A percentile compares a stretch with the other conserved stretches of the same genome.
phyloP scores from a whole-genome alignment of 2,888 invertebrate genomes.

The Nomada lathburiana region DNA sequence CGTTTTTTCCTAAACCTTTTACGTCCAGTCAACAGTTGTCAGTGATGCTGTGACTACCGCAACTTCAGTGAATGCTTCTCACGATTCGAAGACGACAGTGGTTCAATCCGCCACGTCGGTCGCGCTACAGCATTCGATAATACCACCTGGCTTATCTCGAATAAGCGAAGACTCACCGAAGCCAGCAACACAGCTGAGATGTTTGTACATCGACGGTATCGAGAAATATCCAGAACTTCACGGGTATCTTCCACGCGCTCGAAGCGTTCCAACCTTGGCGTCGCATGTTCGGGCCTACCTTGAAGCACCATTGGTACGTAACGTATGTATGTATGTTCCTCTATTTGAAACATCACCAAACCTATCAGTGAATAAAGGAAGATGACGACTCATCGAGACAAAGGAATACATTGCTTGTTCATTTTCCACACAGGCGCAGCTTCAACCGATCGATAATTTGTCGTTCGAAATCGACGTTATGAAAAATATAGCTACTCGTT shows the following conservation, averaged over 20 bases:
- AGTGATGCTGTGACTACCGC: slow-evolving; percentile 73
- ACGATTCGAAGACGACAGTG: slow-evolving; percentile 73
- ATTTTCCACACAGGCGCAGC: slow-evolving; percentile 58
- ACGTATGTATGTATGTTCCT: slow-evolving; percentile 21
- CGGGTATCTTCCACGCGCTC: slow-evolving; percentile 89
- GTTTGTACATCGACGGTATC: slow-evolving; percentile 92
- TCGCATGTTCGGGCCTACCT: slow-evolving; percentile 87
- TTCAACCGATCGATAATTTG: slow-evolving; percentile 94
- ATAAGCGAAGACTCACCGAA: slow-evolving; percentile 86
- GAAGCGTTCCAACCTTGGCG: slow-evolving; percentile 90
- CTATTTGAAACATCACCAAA: too few species aligned
- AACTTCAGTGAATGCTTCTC: slow-evolving; percentile 61
- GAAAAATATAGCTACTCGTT: slow-evolving; percentile 90
- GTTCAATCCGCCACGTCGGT: slow-evolving; percentile 69
- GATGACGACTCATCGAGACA: too few species aligned
- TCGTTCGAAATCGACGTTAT: slow-evolving; percentile 93
- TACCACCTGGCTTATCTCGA: slow-evolving; percentile 80
- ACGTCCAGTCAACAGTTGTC: slow-evolving; percentile 74
- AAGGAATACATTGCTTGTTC: background rate
- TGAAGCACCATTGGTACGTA: slow-evolving; percentile 89
- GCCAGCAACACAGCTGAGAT: slow-evolving; percentile 83
- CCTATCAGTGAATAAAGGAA: too few species aligned
- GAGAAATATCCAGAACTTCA: slow-evolving; percentile 91
- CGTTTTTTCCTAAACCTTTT: slow-evolving; percentile 23
- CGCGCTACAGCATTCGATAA: slow-evolving; percentile 67